These are phyloP conservation scores for Drosophila tsacasi DNA, from an alignment of 1,140 invertebrate species.

Conservation along the genomic window DNA sequence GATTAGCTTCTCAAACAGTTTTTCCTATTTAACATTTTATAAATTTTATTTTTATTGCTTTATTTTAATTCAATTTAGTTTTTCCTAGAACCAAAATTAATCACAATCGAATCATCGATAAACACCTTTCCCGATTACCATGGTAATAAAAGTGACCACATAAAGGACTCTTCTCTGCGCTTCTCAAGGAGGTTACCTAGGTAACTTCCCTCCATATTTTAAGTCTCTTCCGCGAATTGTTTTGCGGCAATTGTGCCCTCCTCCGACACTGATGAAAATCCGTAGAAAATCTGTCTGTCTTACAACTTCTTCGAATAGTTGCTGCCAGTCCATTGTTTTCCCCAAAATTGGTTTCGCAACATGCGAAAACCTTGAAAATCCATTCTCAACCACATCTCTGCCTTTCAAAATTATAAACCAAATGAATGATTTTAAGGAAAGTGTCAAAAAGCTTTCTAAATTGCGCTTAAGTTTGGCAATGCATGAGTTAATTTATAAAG, in stretches of 20 bases:
- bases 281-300: conserved; percentile 87
- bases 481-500: background rate
- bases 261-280: conserved; percentile 87
- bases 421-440: too few species aligned
- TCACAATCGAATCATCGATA: background rate
- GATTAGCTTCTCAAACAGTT: too few species aligned
- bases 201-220: background rate
- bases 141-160: background rate
- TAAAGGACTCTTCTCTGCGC: background rate
- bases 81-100: too few species aligned
- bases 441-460: background rate
- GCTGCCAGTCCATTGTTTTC: conserved; percentile 88
- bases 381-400: background rate
- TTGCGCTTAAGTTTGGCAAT: background rate
- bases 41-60: too few species aligned
- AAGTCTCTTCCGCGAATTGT: conserved; percentile 72
- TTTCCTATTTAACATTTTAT: too few species aligned
- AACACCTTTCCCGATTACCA: background rate
- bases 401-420: background rate
- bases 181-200: background rate
- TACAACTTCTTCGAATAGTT: conserved; percentile 89
- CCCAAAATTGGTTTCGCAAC: conserved; percentile 86
- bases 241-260: conserved; percentile 88
- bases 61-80: too few species aligned
- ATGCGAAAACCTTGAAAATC: background rate